Evolutionary conservation across 92 coral and sea anemone genomes (phyloP), one percentile per base, ranked within the genome.

Genomic region (Zoanthus solanderi): DNA sequence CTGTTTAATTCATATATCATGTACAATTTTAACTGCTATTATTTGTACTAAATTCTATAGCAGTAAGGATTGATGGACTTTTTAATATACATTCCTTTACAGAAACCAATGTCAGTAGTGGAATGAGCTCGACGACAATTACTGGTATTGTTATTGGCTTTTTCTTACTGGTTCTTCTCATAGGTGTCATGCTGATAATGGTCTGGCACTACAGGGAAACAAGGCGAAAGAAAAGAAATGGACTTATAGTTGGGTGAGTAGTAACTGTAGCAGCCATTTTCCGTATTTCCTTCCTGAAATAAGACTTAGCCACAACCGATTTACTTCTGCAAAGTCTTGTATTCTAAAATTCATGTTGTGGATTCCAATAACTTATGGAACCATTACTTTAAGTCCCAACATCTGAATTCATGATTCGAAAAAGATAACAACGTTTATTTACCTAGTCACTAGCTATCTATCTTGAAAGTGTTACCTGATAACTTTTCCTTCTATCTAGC

Each of bases 221-320:
- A 0, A 81, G 29, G 6, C 85, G 85, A 14, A 66, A 75, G 28
- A 65, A 81, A 73, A 81, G 52, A 50, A 81, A 66, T 53, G 75
- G 75, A 7, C 85, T 81, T 9, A 65, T 81, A 23, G 85, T 81
- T 47, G 61, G 85, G 85, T 76, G 8, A 76, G 67, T 53, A n/a
- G 52, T 18, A 37, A 30, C 16, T 4, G 11, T 23, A 30, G 5
- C 17, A 9, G 6, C 46, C 46, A 69, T 29, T 12, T 11, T 13
- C 42, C 14, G 9, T 12, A 30, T 9, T 30, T 28, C 14, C 12
- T 23, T 3, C 0, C 34, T 67, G 12, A 23, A 67, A 4, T 37
- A 37, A 37, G 42, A 37, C 2, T 34, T 37, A 37, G 4, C 42
- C 42, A 37, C 42, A 37, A 37, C 3, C 42, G 42, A 37, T 2